Evolutionary conservation across 2,888 invertebrate species (phyloP), one percentile per base, ranked within the genome.

Genomic region (Catonia carolina): DNA sequence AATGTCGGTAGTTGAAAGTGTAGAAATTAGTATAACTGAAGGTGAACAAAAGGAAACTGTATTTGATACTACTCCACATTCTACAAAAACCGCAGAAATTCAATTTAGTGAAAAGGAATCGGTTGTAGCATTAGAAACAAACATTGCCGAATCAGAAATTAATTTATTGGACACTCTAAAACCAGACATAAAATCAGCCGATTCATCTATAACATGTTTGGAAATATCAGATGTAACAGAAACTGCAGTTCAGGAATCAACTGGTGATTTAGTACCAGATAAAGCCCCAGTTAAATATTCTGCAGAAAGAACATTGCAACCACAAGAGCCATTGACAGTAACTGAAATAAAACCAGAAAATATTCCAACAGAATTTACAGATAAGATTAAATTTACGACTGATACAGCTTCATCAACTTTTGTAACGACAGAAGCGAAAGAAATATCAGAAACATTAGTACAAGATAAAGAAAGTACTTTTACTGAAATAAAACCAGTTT

Each of bases 11-110:
- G 67, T 70, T 17, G 75, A 76, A 67, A 70, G 75, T 20, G 63
- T 90, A 31, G 74, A 78, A 23, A 78, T 83, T 48, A 80, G 76
- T 51, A 73, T 80, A 22, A 78, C 81, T 2, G 84, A 84, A 65
- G 71, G 81, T 15, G 83, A 86, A 68, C 77, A 83, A 55, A 83
- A 84, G 52, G 83, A 84, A 71, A 72, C 75, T 2, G 78, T 80
- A 50, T 73, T 82, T 18, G 65, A 70, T 7, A 68, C 77, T n/a
- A 75, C 77, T 62, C 69, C 74, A 31, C 66, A 73, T 12, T 73
- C 75, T 53, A 71, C 70, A 47, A 81, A 80, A 66, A 77, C 69
- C 42, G 87, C 85, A 2, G 75, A 73, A 45, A 63, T 87, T 6
- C 77, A 78, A 58, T 69, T 86, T 36, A 75, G 79, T 56, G 80